These are phyloP conservation scores for Distichodus sexfasciatus DNA, from an alignment of 2,797 vertebrate species.

Conservation along the genomic window DNA sequence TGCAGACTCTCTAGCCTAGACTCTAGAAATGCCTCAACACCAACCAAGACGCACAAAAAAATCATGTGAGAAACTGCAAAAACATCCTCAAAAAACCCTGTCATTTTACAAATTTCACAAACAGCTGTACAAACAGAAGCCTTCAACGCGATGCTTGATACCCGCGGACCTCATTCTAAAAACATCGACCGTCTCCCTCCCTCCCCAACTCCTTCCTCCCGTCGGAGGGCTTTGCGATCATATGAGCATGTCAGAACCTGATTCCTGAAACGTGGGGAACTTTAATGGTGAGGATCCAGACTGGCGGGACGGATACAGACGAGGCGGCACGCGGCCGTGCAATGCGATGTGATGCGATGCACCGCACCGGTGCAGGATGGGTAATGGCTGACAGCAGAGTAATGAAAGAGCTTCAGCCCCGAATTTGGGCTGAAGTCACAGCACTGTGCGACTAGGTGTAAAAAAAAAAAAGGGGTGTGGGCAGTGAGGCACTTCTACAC, in stretches of 20 bases:
- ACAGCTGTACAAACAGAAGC: not conserved
- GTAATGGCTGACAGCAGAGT: too few relatives aligned
- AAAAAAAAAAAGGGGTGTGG: not conserved
- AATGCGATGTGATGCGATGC: too few relatives aligned
- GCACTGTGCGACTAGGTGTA: not conserved
- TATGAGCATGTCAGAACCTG: not conserved
- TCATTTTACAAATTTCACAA: too few relatives aligned
- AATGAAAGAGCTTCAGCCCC: not conserved
- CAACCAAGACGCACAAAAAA: too few relatives aligned
- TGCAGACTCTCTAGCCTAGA: too few relatives aligned
- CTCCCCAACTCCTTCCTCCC: not conserved
- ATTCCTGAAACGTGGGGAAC: not conserved
- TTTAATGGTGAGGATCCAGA: conserved; percentile 13
- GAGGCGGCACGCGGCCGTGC: not conserved
- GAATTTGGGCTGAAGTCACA: conserved; percentile 6
- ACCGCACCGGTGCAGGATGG: not conserved
- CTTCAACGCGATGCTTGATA: too few relatives aligned
- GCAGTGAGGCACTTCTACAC: not conserved
- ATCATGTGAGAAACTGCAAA: too few relatives aligned
- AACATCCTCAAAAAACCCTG: too few relatives aligned
- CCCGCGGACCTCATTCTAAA: too few relatives aligned
- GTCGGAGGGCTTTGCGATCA: not conserved
- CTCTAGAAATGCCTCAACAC: too few relatives aligned
- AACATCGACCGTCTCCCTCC: not conserved
- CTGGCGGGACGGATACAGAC: not conserved